These are phyloP conservation scores for Ploceus nigricollis DNA, from an alignment of 2,113 vertebrate genomes.

Conservation along the genomic window DNA sequence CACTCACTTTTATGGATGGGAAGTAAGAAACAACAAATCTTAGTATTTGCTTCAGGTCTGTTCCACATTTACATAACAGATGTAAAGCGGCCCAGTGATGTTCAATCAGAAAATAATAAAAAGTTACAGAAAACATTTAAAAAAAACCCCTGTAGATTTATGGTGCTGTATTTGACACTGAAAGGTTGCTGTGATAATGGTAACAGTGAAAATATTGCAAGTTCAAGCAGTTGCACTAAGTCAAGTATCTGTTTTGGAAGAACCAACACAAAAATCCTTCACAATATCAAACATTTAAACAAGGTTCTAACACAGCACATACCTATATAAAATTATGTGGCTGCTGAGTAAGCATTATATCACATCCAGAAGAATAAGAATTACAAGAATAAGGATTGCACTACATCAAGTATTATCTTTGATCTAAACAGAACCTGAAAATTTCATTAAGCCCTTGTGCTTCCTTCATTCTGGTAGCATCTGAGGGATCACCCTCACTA, in stretches of 20 bases:
- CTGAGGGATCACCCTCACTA: background rate
- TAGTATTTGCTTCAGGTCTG: background rate
- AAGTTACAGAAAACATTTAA: background rate
- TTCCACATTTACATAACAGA: background rate
- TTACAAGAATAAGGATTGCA: background rate
- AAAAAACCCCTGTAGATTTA: background rate
- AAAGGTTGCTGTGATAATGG: background rate
- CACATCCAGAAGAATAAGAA: background rate
- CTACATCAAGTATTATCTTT: background rate
- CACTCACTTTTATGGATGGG: background rate
- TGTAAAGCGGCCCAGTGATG: background rate
- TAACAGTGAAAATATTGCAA: background rate
- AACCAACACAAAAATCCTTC: background rate
- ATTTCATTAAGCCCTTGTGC: background rate
- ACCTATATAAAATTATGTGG: background rate
- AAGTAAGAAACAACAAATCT: background rate
- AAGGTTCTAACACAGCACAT: background rate
- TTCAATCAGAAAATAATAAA: background rate
- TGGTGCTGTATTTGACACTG: fast-evolving
- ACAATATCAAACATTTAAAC: background rate
- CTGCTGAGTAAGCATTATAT: background rate
- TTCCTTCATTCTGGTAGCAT: background rate
- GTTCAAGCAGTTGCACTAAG: background rate
- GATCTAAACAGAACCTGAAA: background rate
- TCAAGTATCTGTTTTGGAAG: background rate